Evolutionary conservation across 2,113 vertebrate genomes (phyloP), one percentile per base, ranked within the genome.

Genomic region (Prochilodus magdalenae): DNA sequence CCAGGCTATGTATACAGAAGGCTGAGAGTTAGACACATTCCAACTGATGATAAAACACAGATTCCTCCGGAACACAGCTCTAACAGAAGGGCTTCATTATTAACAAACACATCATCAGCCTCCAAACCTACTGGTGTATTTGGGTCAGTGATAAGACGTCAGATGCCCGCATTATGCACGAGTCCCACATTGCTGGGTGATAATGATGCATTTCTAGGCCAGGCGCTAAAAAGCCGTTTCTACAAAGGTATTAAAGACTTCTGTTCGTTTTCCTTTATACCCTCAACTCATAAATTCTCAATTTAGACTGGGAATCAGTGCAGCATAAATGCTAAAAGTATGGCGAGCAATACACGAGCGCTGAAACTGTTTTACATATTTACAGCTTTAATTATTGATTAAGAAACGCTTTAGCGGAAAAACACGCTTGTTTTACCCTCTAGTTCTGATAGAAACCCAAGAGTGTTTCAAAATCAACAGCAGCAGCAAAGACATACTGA

Each of bases 141-240:
- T 51, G 62, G 69, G 70, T 51, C 59, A 73, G 55, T 55, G 59
- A 55, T 53, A 80, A 40, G 57, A 75, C 15, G 36, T 73, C 70
- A 57, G n/a, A 75, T 44, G 18, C 29, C 20, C 66, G 57, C 55
- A 60, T 20, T 65, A 55, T 55, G 47, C 36, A 66, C 5, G 63
- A 81, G 62, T 67, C 62, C 47, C 12, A 55, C 60, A 74, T 26
- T 79, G 65, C 55, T 27, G 77, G 8, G 6, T 74, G 49, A 74
- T 49, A 73, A 51, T 55, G 73, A 74, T 0, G 8, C 59, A 24
- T 66, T 40, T 65, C 70, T 53, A 53, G 79, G 59, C 22, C 76
- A 69, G 20, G 29, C 59, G 12, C 62, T 20, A 27, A 33, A 63
- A 74, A 27, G 15, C 44, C 0, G 22, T 13, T 66, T 27, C 15